Percentiles rank a stretch among this genome's conserved stretches.
These are phyloP conservation scores for Eupithecia pulchellata DNA, from an alignment of 2,888 invertebrate genomes.

Conservation along the genomic window DNA sequence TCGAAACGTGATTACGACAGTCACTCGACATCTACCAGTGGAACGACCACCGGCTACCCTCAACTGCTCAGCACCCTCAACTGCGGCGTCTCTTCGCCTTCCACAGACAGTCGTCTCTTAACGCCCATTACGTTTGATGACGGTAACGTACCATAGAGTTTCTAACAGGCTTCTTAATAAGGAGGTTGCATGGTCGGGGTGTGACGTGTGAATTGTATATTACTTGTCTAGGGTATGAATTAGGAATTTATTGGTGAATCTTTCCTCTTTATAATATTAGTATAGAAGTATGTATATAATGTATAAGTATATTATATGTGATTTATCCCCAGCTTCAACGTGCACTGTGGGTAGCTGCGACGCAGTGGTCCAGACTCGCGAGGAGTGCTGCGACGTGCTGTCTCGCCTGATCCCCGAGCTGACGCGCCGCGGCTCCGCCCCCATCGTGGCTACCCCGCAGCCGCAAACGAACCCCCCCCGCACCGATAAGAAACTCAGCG, in stretches of 20 bases:
- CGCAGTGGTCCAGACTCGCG: background rate
- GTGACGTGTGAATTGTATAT: no score
- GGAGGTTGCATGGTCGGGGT: no score
- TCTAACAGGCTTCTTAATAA: no score
- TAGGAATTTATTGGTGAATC: no score
- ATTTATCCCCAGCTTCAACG: background rate
- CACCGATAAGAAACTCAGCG: background rate
- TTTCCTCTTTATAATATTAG: no score
- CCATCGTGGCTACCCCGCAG: background rate
- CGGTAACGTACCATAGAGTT: background rate
- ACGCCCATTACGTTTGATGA: background rate
- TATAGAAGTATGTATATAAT: no score
- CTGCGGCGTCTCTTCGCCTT: background rate
- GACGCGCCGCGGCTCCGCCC: slow-evolving; percentile 4
- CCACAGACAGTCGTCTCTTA: background rate
- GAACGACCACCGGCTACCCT: background rate
- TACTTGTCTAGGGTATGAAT: no score
- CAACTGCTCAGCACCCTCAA: background rate
- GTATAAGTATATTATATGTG: no score
- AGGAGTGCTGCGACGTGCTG: background rate
- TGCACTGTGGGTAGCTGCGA: background rate
- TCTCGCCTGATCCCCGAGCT: background rate
- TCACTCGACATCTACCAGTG: no score
- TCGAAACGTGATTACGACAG: background rate
- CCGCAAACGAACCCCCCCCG: background rate